These are phyloP conservation scores for Callipepla squamata DNA, from an alignment of 2,113 vertebrate species.

Conservation along the genomic window DNA sequence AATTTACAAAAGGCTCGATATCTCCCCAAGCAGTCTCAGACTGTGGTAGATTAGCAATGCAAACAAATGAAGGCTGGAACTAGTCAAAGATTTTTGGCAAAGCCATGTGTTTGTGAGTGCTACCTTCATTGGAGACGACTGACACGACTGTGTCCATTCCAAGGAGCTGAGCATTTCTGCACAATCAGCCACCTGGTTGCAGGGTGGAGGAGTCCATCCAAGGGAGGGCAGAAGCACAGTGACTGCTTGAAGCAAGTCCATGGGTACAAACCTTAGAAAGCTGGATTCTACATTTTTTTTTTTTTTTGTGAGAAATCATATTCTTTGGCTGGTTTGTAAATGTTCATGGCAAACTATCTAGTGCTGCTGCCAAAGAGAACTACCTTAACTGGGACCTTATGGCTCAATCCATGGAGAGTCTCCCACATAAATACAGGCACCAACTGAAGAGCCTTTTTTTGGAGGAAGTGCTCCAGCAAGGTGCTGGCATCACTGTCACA, in stretches of 20 bases:
- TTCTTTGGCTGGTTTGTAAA: neutral
- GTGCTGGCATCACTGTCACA: neutral
- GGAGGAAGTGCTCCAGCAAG: neutral
- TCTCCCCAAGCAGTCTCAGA: constrained; percentile 21
- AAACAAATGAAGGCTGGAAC: constrained; percentile 54
- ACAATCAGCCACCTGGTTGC: constrained; percentile 40
- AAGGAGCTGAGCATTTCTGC: constrained; percentile 53
- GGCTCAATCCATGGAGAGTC: neutral
- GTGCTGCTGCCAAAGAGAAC: constrained; percentile 49
- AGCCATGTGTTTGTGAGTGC: constrained; percentile 47
- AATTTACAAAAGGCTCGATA: constrained; percentile 31
- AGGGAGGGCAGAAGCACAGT: neutral
- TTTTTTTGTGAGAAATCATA: constrained; percentile 16
- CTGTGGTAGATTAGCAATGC: constrained; percentile 63
- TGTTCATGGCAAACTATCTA: constrained; percentile 21
- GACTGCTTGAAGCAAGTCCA: constrained; percentile 9
- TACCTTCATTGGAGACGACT: constrained; percentile 44
- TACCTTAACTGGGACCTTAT: constrained; percentile 45
- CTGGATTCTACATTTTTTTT: neutral
- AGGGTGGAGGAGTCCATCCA: constrained; percentile 14
- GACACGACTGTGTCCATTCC: constrained; percentile 54
- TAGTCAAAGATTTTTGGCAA: constrained; percentile 49
- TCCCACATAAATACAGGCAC: constrained; percentile 35
- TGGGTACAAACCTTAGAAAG: constrained; percentile 7
- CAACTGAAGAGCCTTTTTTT: neutral